These are phyloP conservation scores for Harpalus rubripes DNA, from an alignment of 2,888 invertebrate genomes.

Conservation along the genomic window DNA sequence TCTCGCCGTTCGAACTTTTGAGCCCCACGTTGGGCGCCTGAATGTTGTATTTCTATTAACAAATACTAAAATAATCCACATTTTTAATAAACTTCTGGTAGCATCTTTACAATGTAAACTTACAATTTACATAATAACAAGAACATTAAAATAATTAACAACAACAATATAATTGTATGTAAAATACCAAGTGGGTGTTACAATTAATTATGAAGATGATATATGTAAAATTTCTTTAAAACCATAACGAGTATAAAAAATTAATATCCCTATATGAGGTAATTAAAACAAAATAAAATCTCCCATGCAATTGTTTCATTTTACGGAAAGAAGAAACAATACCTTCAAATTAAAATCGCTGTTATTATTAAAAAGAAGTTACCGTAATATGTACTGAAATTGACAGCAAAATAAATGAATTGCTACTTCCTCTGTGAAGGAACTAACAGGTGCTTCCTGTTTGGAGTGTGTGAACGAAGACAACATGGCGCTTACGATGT, in stretches of 20 bases:
- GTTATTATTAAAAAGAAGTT: conserved; percentile 38
- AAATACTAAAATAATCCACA: too few relatives aligned
- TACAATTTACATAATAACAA: background rate
- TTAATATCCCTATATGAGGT: background rate
- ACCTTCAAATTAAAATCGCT: conserved; percentile 25
- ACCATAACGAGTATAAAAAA: background rate
- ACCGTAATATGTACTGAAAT: conserved; percentile 30
- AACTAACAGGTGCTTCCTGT: conserved; percentile 57
- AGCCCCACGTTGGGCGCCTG: too few relatives aligned
- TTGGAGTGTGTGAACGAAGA: conserved; percentile 49
- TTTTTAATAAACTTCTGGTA: too few relatives aligned
- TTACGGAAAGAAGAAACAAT: conserved; percentile 32
- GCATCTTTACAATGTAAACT: background rate
- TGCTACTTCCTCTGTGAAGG: conserved; percentile 47
- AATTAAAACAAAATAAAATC: conserved; percentile 25
- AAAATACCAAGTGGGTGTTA: background rate
- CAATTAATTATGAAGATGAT: background rate
- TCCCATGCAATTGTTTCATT: conserved; percentile 28
- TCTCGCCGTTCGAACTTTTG: too few relatives aligned
- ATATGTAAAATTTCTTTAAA: background rate
- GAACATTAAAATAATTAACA: background rate
- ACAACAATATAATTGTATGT: background rate
- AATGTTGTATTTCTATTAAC: too few relatives aligned
- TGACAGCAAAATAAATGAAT: conserved; percentile 50
- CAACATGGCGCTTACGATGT: conserved; percentile 18